A percentile compares a stretch with the other conserved stretches of the same genome.
phyloP scores from a whole-genome alignment of 2,888 invertebrate species.

The Scotopteryx bipunctaria region DNA sequence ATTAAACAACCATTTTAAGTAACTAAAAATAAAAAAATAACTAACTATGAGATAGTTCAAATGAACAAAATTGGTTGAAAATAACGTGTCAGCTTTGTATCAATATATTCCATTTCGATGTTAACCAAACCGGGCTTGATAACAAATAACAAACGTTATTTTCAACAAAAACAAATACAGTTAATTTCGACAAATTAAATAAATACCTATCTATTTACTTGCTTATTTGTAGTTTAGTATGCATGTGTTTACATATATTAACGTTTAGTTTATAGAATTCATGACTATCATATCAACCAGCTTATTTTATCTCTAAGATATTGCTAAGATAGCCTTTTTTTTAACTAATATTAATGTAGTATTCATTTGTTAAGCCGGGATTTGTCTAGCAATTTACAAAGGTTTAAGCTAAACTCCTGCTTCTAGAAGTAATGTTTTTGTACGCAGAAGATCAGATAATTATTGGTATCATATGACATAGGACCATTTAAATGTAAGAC shows the following conservation, averaged over 20 bases:
- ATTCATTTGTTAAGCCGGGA: slow-evolving; percentile 42
- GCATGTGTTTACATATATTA: slow-evolving; percentile 4
- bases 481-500: no score
- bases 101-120: no score
- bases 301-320: slow-evolving; percentile 1
- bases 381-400: slow-evolving; percentile 45
- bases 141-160: no score
- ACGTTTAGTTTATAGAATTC: slow-evolving; percentile 1
- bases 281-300: slow-evolving; percentile 2
- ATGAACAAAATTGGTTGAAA: no score
- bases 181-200: no score
- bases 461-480: neutral
- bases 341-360: neutral
- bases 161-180: no score
- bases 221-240: neutral
- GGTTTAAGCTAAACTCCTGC: neutral
- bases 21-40: no score
- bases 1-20: no score
- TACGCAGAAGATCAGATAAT: neutral
- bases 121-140: no score
- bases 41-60: no score
- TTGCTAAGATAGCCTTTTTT: neutral
- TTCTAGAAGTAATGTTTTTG: neutral
- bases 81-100: no score
- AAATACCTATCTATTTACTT: neutral